Base-by-base conservation (phyloP, 2,797 vertebrate species). In the Echeneis naucrates region DNA sequence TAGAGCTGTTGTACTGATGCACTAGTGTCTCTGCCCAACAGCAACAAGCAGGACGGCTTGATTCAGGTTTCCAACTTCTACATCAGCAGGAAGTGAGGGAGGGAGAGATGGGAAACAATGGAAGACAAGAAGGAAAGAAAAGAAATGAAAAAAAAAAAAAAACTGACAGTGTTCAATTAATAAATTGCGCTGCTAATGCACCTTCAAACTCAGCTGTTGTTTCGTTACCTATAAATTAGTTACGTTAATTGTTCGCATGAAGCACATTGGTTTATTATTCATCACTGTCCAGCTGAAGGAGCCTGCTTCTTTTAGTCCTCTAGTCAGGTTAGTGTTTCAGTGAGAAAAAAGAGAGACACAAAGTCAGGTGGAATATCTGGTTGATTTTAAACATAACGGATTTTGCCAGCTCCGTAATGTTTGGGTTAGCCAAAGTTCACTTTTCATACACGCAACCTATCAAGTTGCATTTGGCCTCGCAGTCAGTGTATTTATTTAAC, bases 41-140 rank as follows among this genome's bases (percentile, higher is more conserved):
- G 84, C 56, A 53, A 85, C 67, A 80, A 81, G 74, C 86, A 87
- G 75, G 81, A 63, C 4, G 68, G 68, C 75, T 78, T 75, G 78
- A 78, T 88, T 82, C 77, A 86, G 47, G 61, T 89, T 74, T 87
- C 78, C 67, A 79, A 83, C 86, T 87, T 88, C 84, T 69, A 60
- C 77, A 33, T 60, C 57, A 58, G 60, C 77, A 78, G 68, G 63
- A 81, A 66, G 68, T 66, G 21, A 81, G 57, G n/a, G 40, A 57
- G 70, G 62, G 52, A 73, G 37, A 75, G 37, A 64, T 4, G 21
- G 42, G 61, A 24, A 66, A 68, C n/a, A 74, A 4, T 19, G 57
- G 42, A 83, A 63, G 56, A 65, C 52, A 60, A 69, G 63, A 78
- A 82, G 47, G 70, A 78, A 76, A 50, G 47, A 54, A 24, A 5